Percentiles rank a stretch among this genome's conserved stretches.
phyloP scores from a whole-genome alignment of 2,888 invertebrate species.

The Cephonodes hylas region DNA sequence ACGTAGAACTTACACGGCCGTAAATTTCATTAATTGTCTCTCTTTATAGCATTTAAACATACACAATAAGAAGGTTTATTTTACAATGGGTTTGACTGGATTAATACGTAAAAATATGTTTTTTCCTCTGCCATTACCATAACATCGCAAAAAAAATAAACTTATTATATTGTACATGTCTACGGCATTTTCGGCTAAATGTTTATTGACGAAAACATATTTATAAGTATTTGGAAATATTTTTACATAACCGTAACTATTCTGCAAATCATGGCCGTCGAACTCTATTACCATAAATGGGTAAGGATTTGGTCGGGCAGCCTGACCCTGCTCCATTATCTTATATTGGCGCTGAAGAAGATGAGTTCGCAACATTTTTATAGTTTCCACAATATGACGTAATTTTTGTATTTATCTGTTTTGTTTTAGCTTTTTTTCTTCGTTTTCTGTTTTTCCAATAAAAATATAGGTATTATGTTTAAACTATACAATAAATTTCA shows the following conservation, averaged over 20 bases:
- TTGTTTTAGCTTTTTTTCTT: constrained; percentile 23
- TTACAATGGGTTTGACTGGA: neutral
- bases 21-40: neutral
- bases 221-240: constrained; percentile 18
- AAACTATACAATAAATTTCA: too few species aligned
- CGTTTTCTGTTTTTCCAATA: neutral
- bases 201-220: constrained; percentile 10
- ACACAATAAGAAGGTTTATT: neutral
- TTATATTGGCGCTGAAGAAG: constrained; percentile 46
- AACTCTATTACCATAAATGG: constrained; percentile 60
- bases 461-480: too few species aligned
- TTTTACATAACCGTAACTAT: constrained; percentile 29
- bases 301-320: constrained; percentile 51
- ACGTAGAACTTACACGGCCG: neutral
- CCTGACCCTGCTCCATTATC: constrained; percentile 55
- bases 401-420: constrained; percentile 32
- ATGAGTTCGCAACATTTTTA: constrained; percentile 59
- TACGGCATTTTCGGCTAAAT: neutral
- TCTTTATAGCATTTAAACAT: neutral
- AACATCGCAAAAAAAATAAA: neutral
- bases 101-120: too few species aligned
- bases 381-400: constrained; percentile 34
- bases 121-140: neutral
- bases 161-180: neutral
- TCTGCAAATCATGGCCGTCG: constrained; percentile 41